Conservation (phyloP, 2,888 invertebrate species). For the Chymomyza amoena region DNA sequence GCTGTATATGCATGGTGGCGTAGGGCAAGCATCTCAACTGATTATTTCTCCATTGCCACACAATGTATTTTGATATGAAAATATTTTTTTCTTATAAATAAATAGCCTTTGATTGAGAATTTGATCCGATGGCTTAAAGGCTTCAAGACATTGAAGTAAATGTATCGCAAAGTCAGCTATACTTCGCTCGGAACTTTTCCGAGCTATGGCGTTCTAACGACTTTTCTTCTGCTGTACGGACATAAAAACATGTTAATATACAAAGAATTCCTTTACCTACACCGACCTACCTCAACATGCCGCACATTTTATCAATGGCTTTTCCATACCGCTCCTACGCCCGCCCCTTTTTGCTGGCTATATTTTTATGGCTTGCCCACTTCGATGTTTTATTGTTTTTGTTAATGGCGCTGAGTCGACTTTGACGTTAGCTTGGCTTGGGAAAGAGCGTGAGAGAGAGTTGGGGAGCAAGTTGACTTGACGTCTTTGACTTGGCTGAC, state of each 20-base stretch:
- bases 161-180: neutral
- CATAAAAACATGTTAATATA: neutral
- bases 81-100: neutral
- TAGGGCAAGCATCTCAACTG: no score
- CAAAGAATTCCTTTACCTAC: neutral
- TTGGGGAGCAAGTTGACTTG: neutral
- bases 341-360: neutral
- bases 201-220: neutral
- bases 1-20: no score
- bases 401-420: constrained; percentile 6
- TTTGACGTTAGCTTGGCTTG: constrained; percentile 7
- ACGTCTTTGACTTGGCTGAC: constrained; percentile 38
- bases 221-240: neutral
- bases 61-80: no score
- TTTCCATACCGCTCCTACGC: neutral
- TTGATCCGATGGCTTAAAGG: neutral
- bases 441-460: no score
- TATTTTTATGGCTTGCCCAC: constrained; percentile 38
- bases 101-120: neutral
- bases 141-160: neutral
- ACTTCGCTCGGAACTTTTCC: neutral
- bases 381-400: constrained; percentile 9
- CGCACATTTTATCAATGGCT: constrained; percentile 42
- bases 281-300: constrained; percentile 48
- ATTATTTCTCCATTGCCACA: no score